Evolutionary conservation across 2,113 vertebrate species (phyloP).

Genomic region (Athene noctua): DNA sequence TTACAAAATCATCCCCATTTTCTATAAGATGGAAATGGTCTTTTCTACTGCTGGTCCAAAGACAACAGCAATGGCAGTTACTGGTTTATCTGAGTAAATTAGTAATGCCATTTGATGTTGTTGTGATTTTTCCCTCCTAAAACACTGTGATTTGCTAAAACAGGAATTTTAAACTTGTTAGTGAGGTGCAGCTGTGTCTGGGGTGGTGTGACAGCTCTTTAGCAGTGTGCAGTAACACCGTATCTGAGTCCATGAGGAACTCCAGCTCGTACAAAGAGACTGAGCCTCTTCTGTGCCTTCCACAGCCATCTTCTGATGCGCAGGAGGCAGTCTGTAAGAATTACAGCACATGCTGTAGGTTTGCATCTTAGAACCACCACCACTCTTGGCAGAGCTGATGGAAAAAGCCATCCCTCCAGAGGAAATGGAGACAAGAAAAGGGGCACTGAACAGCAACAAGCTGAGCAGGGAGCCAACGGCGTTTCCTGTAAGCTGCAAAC

Average conservation of each 20-base stretch:
- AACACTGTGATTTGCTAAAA: neutral
- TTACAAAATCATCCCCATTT: neutral
- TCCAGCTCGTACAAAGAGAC: neutral
- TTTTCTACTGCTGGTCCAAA: neutral
- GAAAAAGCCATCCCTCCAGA: neutral
- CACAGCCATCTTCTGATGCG: neutral
- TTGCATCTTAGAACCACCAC: neutral
- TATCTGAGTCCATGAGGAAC: neutral
- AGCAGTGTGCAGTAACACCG: neutral
- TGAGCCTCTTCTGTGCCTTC: neutral
- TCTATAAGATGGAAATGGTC: neutral
- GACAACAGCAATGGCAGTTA: neutral
- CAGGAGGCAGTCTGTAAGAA: neutral
- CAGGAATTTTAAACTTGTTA: neutral
- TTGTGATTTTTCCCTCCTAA: neutral
- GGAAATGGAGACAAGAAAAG: neutral
- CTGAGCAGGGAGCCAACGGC: neutral
- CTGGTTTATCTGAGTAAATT: neutral
- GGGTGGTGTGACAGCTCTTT: neutral
- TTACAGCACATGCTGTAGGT: neutral
- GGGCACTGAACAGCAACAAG: neutral
- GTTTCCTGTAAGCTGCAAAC: slow-evolving; percentile 9
- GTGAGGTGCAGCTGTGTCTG: neutral
- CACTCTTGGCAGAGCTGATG: neutral
- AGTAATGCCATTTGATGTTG: neutral